phyloP scores from a whole-genome alignment of 2,113 vertebrate genomes.

The Ochotona princeps region DNA sequence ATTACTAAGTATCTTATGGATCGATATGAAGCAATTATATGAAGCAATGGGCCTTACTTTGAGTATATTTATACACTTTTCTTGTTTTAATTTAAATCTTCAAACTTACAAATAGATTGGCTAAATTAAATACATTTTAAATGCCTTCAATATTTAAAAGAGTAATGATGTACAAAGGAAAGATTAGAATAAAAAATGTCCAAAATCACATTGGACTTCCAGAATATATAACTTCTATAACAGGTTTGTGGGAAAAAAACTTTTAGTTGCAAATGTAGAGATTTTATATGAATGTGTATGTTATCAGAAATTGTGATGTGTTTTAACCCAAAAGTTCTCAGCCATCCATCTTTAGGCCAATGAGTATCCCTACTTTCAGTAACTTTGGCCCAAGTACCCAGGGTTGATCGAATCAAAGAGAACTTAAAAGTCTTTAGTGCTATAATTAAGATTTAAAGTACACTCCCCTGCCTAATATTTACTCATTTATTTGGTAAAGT shows the following conservation, averaged over 20 bases:
- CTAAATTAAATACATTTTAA: constrained; percentile 51
- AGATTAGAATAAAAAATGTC: constrained; percentile 34
- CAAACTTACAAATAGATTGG: constrained; percentile 20
- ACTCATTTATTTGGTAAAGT: no score
- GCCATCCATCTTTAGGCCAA: not conserved
- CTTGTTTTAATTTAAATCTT: not conserved
- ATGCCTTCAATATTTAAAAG: not conserved
- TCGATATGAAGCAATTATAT: not conserved
- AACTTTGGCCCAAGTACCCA: not conserved
- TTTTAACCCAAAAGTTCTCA: not conserved
- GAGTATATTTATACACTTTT: not conserved
- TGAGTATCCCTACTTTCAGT: not conserved
- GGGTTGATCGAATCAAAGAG: not conserved
- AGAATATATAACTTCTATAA: constrained; percentile 1
- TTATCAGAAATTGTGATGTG: constrained; percentile 8
- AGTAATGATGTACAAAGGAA: not conserved
- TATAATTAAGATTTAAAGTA: not conserved
- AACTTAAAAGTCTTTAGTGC: not conserved
- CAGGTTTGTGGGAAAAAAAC: not conserved
- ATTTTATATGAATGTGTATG: not conserved
- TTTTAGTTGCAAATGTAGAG: not conserved
- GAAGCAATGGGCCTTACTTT: constrained; percentile 27
- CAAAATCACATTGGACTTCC: constrained; percentile 12
- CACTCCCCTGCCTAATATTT: not conserved
- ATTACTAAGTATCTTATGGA: not conserved